Evolutionary conservation across 2,888 invertebrate genomes (phyloP), one percentile per base, ranked within the genome.

Genomic region (Belgica antarctica): DNA sequence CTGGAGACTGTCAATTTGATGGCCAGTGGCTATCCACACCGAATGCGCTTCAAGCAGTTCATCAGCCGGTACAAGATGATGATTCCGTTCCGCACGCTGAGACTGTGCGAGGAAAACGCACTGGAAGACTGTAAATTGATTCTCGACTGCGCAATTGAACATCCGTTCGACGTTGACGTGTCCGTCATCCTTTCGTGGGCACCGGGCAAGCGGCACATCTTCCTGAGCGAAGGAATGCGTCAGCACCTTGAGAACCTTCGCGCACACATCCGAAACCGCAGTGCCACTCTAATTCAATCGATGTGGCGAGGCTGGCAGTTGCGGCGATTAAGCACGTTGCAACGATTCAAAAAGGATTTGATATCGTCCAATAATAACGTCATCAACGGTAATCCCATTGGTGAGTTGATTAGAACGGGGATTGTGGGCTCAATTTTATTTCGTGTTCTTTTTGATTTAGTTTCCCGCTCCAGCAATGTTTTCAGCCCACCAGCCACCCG

Each of bases 1-100:
- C 82, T 96, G 68, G 96, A 96, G 82, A 96, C 96, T 47, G 94
- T 95, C 17, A 94, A 95, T 79, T 82, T 96, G 72, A 96, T 96
- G 95, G 94, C 94, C 12, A 92, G 92, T 76, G 95, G 95, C 7
- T 94, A 92, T 80, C 96, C 96, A 25, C 96, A 96, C 79, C 85
- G 94, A 74, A 93, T 96, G 94, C 86, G 95, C 24, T 96, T 95
- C 81, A 94, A 93, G 78, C 92, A 92, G 36, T 96, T 96, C 81
- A 90, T 90, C 77, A 85, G 87, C 1, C 86, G 95, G 27, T 96
- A 96, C 81, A 85, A 90, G 74, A 85, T 93, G 76, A 82, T 95
- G 74, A 92, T 90, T 70, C 89, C 90, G n/a, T 91, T 91, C 77
- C 86, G 87, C 72, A 84, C 83, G 75, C 79, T 86, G 70, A 82